These are phyloP conservation scores for Bombus waltoni DNA, from an alignment of 1,140 invertebrate genomes.

Conservation along the genomic window DNA sequence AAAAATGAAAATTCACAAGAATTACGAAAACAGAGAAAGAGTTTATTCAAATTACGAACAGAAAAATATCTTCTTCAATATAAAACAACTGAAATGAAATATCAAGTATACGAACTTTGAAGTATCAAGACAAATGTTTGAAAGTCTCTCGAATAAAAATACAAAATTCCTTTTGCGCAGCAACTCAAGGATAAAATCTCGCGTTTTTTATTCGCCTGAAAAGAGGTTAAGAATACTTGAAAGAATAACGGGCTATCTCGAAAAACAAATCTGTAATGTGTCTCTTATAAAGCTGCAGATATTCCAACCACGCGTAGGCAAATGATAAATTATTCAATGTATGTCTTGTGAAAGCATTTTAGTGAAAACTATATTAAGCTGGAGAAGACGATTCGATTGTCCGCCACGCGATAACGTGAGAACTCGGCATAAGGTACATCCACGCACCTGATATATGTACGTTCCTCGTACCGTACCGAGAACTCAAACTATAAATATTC, in stretches of 20 bases:
- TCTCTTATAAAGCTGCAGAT: background rate
- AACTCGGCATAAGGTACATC: conserved; percentile 62
- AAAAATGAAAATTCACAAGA: no score
- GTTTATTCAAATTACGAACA: no score
- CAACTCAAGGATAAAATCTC: no score
- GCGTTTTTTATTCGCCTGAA: no score
- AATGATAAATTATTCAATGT: background rate
- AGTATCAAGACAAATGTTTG: background rate
- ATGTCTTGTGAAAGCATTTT: background rate
- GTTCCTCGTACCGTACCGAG: conserved; percentile 47
- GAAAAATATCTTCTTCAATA: background rate
- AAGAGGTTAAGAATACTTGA: no score
- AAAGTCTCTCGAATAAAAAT: background rate
- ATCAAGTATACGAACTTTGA: background rate
- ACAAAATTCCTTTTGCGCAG: background rate
- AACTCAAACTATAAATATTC: conserved; percentile 67
- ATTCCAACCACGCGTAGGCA: background rate
- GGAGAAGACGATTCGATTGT: conserved; percentile 45
- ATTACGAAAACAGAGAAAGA: no score
- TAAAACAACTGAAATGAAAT: background rate
- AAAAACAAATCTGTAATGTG: background rate
- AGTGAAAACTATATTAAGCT: conserved; percentile 48
- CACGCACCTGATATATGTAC: conserved; percentile 50
- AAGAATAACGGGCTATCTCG: no score
- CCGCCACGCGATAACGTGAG: conserved; percentile 69